A percentile compares a stretch with the other conserved stretches of the same genome.
phyloP scores from a whole-genome alignment of 92 coral and sea anemone genomes.

The Palythoa heliodiscus region DNA sequence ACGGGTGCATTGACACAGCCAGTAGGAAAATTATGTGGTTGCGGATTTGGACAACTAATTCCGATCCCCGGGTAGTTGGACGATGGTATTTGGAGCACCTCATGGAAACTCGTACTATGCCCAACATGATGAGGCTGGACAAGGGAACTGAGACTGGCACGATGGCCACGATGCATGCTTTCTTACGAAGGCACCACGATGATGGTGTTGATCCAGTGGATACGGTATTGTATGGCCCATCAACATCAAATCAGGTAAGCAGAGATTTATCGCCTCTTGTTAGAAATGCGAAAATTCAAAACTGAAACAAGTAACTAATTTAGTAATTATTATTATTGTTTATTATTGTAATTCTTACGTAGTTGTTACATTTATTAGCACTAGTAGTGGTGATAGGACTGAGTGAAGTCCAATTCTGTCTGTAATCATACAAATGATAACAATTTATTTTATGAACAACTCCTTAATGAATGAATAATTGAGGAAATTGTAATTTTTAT shows the following conservation, averaged over 20 bases:
- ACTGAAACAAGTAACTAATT: slow-evolving; percentile 19
- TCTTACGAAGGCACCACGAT: slow-evolving; percentile 29
- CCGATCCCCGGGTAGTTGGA: slow-evolving; percentile 39
- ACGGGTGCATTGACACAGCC: background rate
- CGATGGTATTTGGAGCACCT: slow-evolving; percentile 57
- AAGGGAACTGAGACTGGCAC: slow-evolving; percentile 26
- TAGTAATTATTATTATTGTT: background rate
- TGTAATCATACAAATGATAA: slow-evolving; percentile 17
- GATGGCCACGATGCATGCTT: slow-evolving; percentile 37
- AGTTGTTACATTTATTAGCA: slow-evolving; percentile 12
- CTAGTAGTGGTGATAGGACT: slow-evolving; percentile 21
- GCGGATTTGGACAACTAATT: background rate
- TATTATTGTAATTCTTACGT: slow-evolving; percentile 12
- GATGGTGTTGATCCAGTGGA: slow-evolving; percentile 44
- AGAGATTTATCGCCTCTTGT: slow-evolving; percentile 13
- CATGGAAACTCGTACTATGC: slow-evolving; percentile 40
- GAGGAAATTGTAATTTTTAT: slow-evolving; percentile 4
- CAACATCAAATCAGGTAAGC: slow-evolving; percentile 53
- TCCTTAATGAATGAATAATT: slow-evolving; percentile 20
- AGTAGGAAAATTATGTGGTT: slow-evolving; percentile 33
- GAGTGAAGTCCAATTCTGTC: slow-evolving; percentile 11
- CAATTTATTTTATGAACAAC: slow-evolving; percentile 20
- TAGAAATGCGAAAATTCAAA: slow-evolving; percentile 18
- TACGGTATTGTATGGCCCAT: slow-evolving; percentile 50
- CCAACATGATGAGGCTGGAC: slow-evolving; percentile 45